Evolutionary conservation across 2,113 vertebrate genomes (phyloP).

Genomic region (Proteles cristata): DNA sequence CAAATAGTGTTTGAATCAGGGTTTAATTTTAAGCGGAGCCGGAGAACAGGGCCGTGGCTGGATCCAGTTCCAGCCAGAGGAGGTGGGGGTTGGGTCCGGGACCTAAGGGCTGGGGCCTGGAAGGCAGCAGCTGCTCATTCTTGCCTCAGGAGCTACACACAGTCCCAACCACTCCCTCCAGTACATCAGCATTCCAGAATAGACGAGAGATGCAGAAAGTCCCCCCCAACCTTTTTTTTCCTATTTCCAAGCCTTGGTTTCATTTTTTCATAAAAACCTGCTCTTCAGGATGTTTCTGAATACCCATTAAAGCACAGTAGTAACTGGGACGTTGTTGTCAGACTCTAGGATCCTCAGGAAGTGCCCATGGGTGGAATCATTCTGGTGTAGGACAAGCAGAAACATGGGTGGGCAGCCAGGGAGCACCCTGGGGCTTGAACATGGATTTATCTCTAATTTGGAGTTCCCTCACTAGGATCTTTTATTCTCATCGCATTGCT

Average conservation of each 20-base stretch:
- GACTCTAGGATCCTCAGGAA: background rate
- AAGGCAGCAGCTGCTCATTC: background rate
- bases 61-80: background rate
- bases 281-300: background rate
- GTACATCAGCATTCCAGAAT: background rate
- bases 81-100: background rate
- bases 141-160: background rate
- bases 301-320: background rate
- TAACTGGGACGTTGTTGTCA: background rate
- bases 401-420: background rate
- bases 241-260: background rate
- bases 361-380: accelerated
- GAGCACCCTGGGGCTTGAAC: accelerated
- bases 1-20: background rate
- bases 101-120: background rate
- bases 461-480: background rate
- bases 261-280: background rate
- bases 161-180: too few relatives aligned
- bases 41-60: background rate
- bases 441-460: accelerated
- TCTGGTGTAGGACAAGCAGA: background rate
- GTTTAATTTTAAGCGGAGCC: background rate
- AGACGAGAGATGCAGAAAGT: background rate
- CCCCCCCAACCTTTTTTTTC: background rate
- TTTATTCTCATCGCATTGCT: background rate